These are phyloP conservation scores for Clupea harengus DNA, from an alignment of 2,113 vertebrate genomes.

Conservation along the genomic window DNA sequence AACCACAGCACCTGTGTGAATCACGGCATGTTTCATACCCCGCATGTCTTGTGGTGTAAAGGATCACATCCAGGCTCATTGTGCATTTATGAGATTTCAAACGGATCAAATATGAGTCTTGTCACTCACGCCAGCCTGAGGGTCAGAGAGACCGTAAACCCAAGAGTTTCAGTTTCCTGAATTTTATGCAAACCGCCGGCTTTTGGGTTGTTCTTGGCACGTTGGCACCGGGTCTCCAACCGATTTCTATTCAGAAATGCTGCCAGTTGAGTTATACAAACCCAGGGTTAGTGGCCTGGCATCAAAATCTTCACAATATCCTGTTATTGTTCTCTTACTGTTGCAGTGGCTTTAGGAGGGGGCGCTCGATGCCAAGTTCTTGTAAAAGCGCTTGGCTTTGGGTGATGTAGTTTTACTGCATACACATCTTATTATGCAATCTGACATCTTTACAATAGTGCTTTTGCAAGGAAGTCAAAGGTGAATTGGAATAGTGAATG, in stretches of 20 bases:
- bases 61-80: neutral
- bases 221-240: neutral
- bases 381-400: neutral
- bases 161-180: constrained; percentile 1
- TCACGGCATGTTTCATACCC: neutral
- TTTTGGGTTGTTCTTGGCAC: constrained; percentile 3
- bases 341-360: neutral
- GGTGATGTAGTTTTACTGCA: neutral
- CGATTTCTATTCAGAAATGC: neutral
- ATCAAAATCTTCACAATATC: neutral
- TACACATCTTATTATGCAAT: neutral
- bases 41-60: neutral
- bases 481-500: neutral
- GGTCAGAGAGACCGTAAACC: neutral
- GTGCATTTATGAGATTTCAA: neutral
- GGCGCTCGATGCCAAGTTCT: neutral
- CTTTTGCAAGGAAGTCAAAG: neutral
- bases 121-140: neutral
- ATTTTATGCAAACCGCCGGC: constrained; percentile 2
- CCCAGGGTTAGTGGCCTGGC: neutral
- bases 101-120: neutral
- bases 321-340: neutral
- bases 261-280: neutral
- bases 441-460: neutral
- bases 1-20: neutral